phyloP scores from a whole-genome alignment of 2,113 vertebrate species.

The Grantiella picta region DNA sequence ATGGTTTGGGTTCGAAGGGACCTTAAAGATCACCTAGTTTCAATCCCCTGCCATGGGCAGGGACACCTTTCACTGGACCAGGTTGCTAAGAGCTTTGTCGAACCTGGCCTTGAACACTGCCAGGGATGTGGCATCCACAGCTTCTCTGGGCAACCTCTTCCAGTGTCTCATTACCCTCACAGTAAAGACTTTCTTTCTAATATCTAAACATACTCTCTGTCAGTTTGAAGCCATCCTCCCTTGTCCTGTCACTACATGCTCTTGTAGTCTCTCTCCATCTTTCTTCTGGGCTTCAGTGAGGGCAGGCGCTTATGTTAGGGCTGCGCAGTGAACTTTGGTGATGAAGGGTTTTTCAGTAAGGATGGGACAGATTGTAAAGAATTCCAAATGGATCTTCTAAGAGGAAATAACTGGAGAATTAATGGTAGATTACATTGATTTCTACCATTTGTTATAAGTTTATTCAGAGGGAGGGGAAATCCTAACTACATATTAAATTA shows the following conservation, averaged over 20 bases:
- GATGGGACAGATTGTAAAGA: neutral
- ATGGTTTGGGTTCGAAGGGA: neutral
- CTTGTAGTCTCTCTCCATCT: neutral
- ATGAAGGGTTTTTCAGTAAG: neutral
- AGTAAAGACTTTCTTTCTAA: neutral
- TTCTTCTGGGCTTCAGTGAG: too few relatives aligned
- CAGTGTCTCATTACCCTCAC: neutral
- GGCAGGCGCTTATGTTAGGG: rapidly evolving
- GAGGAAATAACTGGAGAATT: neutral
- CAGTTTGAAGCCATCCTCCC: neutral
- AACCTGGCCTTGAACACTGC: neutral
- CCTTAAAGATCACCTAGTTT: neutral
- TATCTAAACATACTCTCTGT: neutral
- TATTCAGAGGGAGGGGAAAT: neutral
- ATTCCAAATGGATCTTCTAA: neutral
- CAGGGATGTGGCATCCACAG: neutral
- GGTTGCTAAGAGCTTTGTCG: neutral
- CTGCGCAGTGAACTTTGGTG: neutral
- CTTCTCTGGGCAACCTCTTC: neutral
- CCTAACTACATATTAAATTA: neutral
- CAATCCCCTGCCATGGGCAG: neutral
- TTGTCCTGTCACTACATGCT: neutral
- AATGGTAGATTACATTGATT: neutral
- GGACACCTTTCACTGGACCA: neutral
- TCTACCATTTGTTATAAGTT: neutral